Percentiles rank a stretch among this genome's conserved stretches.
phyloP scores from a whole-genome alignment of 92 coral and sea anemone species.

The Meandrina meandrites region DNA sequence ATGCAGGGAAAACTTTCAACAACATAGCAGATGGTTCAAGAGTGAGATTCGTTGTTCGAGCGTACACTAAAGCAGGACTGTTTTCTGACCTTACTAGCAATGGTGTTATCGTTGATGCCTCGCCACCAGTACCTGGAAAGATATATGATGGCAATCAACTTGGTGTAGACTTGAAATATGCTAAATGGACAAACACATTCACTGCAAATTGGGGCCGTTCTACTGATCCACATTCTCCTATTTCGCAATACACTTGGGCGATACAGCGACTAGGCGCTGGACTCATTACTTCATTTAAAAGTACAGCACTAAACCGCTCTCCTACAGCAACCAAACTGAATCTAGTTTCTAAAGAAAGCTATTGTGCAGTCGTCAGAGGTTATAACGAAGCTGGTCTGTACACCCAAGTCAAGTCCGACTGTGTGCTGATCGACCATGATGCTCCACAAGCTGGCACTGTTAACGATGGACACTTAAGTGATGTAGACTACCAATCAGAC shows the following conservation, averaged over 20 bases:
- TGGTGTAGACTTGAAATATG: constrained; percentile 64
- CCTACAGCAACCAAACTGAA: constrained; percentile 64
- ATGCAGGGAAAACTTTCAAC: constrained; percentile 55
- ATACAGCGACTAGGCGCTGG: constrained; percentile 74
- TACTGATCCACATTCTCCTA: constrained; percentile 80
- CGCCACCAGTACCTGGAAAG: constrained; percentile 67
- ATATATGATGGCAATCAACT: constrained; percentile 74
- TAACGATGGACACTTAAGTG: constrained; percentile 80
- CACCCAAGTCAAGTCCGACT: constrained; percentile 78
- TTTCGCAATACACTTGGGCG: constrained; percentile 78
- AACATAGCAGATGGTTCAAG: constrained; percentile 73
- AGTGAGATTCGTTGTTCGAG: constrained; percentile 59
- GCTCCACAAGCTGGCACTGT: constrained; percentile 86
- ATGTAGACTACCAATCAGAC: constrained; percentile 82
- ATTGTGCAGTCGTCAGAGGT: constrained; percentile 90
- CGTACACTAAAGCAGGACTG: constrained; percentile 81
- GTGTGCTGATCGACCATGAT: constrained; percentile 91
- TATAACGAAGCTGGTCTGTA: constrained; percentile 85
- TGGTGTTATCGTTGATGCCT: constrained; percentile 82
- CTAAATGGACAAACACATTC: constrained; percentile 86
- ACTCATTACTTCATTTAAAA: constrained; percentile 59
- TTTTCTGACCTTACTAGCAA: constrained; percentile 73
- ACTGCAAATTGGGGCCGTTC: constrained; percentile 84
- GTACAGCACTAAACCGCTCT: constrained; percentile 58
- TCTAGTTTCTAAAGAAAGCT: constrained; percentile 75